Evolutionary conservation across 2,888 invertebrate genomes (phyloP).

Genomic region (Rotaria macrura): DNA sequence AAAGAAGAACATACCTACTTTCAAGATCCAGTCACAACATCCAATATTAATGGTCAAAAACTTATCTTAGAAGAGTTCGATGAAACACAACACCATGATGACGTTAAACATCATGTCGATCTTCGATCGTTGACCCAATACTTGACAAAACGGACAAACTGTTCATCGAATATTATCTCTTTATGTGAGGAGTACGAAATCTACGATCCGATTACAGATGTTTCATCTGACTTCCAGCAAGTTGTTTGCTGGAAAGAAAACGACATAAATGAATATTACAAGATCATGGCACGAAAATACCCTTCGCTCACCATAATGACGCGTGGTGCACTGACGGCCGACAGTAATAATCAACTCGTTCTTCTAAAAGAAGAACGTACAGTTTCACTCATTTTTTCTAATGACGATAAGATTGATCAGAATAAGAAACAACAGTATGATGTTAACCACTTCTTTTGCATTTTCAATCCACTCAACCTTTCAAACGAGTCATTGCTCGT

Average conservation of each 20-base stretch:
- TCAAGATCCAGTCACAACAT: neutral
- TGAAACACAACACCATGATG: neutral
- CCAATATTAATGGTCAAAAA: neutral
- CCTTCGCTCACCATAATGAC: neutral
- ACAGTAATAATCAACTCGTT: neutral
- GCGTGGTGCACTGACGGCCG: neutral
- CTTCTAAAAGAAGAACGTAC: neutral
- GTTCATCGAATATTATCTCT: neutral
- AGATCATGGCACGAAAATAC: neutral
- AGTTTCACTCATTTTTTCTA: neutral
- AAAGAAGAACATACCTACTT: neutral
- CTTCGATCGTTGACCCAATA: neutral
- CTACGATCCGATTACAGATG: neutral
- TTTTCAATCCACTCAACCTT: neutral
- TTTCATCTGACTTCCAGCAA: neutral
- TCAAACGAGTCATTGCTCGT: neutral
- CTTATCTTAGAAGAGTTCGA: neutral
- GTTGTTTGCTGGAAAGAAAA: neutral
- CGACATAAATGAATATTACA: neutral
- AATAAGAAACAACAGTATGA: neutral
- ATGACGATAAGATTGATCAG: neutral
- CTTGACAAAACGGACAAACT: neutral
- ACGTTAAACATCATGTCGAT: neutral
- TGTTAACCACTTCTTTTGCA: neutral
- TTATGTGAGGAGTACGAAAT: neutral